Evolutionary conservation across 2,888 invertebrate genomes (phyloP), one percentile per base, ranked within the genome.

Genomic region (Drosophila prolongata): DNA sequence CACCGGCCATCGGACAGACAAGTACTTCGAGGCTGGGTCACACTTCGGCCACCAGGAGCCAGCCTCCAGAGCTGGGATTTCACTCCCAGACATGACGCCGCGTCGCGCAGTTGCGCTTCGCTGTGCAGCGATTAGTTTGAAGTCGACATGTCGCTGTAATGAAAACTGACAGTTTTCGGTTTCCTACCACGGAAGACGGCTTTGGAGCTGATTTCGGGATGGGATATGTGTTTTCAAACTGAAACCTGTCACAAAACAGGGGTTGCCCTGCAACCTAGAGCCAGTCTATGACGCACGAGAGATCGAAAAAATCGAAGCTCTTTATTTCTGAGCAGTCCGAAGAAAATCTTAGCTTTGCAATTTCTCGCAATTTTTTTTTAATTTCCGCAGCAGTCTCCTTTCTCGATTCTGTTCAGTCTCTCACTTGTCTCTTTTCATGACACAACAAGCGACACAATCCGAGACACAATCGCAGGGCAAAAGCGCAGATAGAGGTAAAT

Each of bases 121-220:
- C 37, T 61, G 52, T 34, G 55, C 62, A 54, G 58, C 73, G 72
- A 67, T 76, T 71, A 69, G 59, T 61, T 49, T 57, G 46, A 47
- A 57, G 47, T 52, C 66, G 67, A 78, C 79, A 49, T 87, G 74
- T 72, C 71, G 40, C 77, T 80, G 75, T 87, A 85, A 89, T 89
- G 81, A 89, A 89, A 89, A 81, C 84, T 87, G 85, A 81, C 85
- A 89, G 84, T 64, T 87, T 83, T 87, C 54, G 53, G 73, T 61
- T 73, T 76, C 55, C 47, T 62, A 56, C 52, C 30, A 44, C 46
- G 43, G 37, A 35, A 16, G 11, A 19, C 34, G 37, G 9, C 30
- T 42, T 55, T 40, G 46, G 64, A 71, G 67, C 76, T 75, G 75
- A 73, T 76, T 68, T 71, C 35, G 56, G 56, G 43, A 58, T 64